Evolutionary conservation across 2,888 invertebrate species (phyloP), one percentile per base, ranked within the genome.

Genomic region (Ornithoptera alexandrae): DNA sequence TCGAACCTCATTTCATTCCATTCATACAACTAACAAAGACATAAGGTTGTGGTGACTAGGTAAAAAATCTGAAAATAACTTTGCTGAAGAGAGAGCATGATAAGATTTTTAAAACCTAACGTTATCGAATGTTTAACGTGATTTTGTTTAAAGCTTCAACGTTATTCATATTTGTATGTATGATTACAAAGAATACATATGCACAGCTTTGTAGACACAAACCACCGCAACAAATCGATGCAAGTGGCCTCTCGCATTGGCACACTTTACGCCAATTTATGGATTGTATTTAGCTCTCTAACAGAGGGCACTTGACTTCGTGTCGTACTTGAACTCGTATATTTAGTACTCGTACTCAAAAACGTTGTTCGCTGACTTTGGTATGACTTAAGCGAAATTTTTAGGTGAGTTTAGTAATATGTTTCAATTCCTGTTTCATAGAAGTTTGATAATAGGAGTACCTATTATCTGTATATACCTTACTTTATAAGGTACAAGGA

Each of bases 241-340:
- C 50, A 58, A 67, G 66, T 67, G 67, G 62, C 8, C 53, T 63
- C 64, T 64, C 64, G 56, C 63, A 70, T 70, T 64, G 70, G 67
- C 67, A 67, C 42, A 70, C 70, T 70, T 70, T 70, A 70, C 70
- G 70, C 60, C 70, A 67, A 70, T 67, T 67, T 64, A 64, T 63
- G 58, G 24, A 59, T 67, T 67, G 67, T 67, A 60, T 67, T 70
- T 67, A 64, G 67, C 70, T 56, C 60, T 60, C 63, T 57, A 64
- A 70, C 63, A 63, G 59, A 70, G 59, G 50, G 63, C 62, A 66
- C 70, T 39, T 56, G 67, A 57, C 60, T 30, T 56, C 39, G 60
- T 63, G 64, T 64, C 50, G 66, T 53, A 66, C 69, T 62, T 66
- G 62, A 68, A 58, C 63, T 65, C 56, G 42, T 30, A 58, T 36